A percentile compares a stretch with the other conserved stretches of the same genome.
phyloP scores from a whole-genome alignment of 2,797 vertebrate genomes.

The Gymnopithys bicolor region DNA sequence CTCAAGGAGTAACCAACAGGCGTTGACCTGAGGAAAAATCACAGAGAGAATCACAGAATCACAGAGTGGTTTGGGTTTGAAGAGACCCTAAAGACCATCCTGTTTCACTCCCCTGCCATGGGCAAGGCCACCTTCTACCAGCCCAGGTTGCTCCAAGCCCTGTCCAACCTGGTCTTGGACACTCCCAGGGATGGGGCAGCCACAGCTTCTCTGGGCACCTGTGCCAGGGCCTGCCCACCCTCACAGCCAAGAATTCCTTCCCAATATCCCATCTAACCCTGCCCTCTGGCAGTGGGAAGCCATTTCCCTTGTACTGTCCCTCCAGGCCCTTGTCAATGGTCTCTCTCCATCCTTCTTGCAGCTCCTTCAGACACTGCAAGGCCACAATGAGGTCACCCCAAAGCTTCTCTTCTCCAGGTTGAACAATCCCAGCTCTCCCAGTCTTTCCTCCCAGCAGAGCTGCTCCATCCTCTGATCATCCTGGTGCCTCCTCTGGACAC shows the following conservation, averaged over 20 bases:
- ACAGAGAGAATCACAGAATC: background rate
- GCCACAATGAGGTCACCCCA: background rate
- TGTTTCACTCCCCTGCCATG: fast-evolving
- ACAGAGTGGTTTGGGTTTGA: background rate
- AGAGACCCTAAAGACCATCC: fast-evolving
- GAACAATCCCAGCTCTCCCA: background rate
- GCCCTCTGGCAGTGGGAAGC: background rate
- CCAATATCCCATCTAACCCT: background rate
- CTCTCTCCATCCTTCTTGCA: background rate
- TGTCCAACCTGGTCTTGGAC: background rate
- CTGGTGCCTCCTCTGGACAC: background rate
- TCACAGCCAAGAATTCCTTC: background rate
- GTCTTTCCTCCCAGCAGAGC: background rate
- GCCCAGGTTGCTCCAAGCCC: background rate
- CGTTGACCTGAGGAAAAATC: background rate
- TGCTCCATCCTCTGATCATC: background rate
- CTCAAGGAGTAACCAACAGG: background rate
- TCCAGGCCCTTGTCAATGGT: background rate
- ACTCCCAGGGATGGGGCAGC: background rate
- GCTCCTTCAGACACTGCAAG: background rate
- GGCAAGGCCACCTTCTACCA: background rate
- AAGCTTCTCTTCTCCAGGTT: background rate
- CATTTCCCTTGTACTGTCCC: background rate
- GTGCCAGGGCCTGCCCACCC: background rate
- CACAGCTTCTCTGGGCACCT: background rate